Evolutionary conservation across 1,140 invertebrate genomes (phyloP).

Genomic region (Tetragonula clypearis): DNA sequence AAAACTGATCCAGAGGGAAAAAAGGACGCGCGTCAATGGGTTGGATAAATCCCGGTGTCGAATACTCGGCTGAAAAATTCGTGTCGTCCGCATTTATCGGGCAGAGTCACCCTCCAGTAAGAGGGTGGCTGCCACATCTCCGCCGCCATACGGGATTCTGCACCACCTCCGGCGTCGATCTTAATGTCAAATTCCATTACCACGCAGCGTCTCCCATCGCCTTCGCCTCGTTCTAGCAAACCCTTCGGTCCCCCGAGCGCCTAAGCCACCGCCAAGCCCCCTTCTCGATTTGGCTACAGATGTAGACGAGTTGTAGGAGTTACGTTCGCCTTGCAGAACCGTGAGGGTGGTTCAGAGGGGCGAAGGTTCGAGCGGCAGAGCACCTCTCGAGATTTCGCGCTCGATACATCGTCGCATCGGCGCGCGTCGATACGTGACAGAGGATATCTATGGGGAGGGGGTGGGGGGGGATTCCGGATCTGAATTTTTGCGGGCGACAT

Average conservation of each 20-base stretch:
- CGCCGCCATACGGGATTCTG: not conserved
- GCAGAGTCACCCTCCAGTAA: conserved; percentile 24
- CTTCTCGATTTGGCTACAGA: conserved; percentile 8
- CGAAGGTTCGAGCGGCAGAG: conserved; percentile 20
- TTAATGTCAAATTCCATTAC: conserved; percentile 73
- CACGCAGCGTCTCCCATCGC: conserved; percentile 4
- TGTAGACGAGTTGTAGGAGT: conserved; percentile 22
- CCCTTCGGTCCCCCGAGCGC: not conserved
- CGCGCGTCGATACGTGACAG: conserved; percentile 55
- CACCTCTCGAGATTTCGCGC: conserved; percentile 51
- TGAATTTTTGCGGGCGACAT: conserved; percentile 52
- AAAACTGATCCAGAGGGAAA: no score
- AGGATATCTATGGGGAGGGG: conserved; percentile 51
- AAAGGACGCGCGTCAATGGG: no score
- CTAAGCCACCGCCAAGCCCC: not conserved
- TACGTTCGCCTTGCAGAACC: not conserved
- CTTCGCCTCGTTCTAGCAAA: not conserved
- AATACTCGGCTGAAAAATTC: conserved; percentile 36
- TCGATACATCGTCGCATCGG: conserved; percentile 47
- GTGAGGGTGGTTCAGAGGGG: not conserved
- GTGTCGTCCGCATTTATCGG: conserved; percentile 32
- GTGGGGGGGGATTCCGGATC: not conserved
- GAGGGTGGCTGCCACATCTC: not conserved
- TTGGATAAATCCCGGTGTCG: conserved; percentile 36
- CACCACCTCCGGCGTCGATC: conserved; percentile 58